Evolutionary conservation across 1,140 invertebrate genomes (phyloP).

Genomic region (Zelostemma sp.): DNA sequence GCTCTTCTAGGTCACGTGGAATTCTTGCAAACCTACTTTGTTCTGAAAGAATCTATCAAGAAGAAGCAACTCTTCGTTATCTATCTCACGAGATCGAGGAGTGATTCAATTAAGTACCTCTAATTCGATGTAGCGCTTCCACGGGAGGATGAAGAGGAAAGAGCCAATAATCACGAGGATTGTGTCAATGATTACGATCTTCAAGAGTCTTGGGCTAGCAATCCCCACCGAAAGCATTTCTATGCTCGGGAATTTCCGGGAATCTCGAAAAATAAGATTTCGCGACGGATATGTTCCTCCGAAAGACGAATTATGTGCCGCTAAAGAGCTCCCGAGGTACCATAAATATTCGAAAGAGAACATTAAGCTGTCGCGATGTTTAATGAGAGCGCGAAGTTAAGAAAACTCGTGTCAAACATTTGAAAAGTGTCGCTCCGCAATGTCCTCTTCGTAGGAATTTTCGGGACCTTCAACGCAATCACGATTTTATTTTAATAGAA

Average conservation of each 20-base stretch:
- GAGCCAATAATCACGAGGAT: not conserved
- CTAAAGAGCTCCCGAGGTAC: slow-evolving; percentile 1
- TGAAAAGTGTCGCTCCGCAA: too few relatives aligned
- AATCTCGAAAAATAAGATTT: slow-evolving; percentile 3
- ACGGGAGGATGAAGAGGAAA: not conserved
- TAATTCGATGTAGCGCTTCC: not conserved
- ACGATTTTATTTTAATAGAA: too few relatives aligned
- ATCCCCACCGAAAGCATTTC: not conserved
- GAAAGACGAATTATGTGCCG: not conserved
- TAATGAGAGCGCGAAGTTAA: slow-evolving; percentile 1
- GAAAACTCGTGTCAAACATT: not conserved
- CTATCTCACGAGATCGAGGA: not conserved
- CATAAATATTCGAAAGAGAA: slow-evolving; percentile 13
- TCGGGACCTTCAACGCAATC: too few relatives aligned
- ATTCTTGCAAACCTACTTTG: not conserved
- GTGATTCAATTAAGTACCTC: not conserved
- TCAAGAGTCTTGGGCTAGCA: not conserved
- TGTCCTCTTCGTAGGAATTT: too few relatives aligned
- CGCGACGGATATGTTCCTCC: not conserved
- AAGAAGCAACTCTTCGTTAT: not conserved
- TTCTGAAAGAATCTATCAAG: too few relatives aligned
- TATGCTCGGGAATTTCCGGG: not conserved
- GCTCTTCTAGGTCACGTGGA: not conserved
- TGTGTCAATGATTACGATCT: slow-evolving; percentile 5
- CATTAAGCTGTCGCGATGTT: slow-evolving; percentile 11